Percentiles rank a stretch among this genome's conserved stretches.
Evolutionary conservation across 2,888 invertebrate genomes (phyloP).

Genomic region (Lordiphosa fenestrarum): DNA sequence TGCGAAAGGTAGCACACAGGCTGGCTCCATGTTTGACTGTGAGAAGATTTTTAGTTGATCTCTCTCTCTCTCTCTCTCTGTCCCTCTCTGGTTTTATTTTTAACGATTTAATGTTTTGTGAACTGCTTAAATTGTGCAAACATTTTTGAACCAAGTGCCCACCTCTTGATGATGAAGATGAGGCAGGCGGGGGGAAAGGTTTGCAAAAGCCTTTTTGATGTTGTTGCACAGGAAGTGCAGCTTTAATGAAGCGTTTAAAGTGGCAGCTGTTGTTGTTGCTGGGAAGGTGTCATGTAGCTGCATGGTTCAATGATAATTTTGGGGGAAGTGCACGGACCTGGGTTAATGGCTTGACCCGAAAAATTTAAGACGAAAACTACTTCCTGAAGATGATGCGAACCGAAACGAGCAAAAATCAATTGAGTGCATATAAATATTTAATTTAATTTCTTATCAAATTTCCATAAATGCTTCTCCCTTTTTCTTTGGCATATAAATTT

Average conservation of each 20-base stretch:
- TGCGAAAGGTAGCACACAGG: conserved; percentile 32
- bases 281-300: conserved; percentile 34
- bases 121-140: conserved; percentile 75
- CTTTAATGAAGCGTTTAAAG: conserved; percentile 73
- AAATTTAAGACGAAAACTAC: no score
- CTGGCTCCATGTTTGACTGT: conserved; percentile 40
- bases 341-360: conserved; percentile 2
- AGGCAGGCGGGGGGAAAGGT: conserved; percentile 24
- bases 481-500: no score
- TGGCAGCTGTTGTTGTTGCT: conserved; percentile 51
- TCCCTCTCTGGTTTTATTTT: conserved; percentile 47
- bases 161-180: conserved; percentile 35
- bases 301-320: conserved; percentile 1
- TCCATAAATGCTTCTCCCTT: no score
- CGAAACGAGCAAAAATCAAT: no score
- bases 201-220: conserved; percentile 58
- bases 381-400: no score
- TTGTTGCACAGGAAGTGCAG: conserved; percentile 69
- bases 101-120: conserved; percentile 74
- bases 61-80: conserved; percentile 5
- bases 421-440: no score
- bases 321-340: conserved; percentile 7
- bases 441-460: no score
- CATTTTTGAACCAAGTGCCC: conserved; percentile 71
- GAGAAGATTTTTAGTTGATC: conserved; percentile 50